phyloP scores from a whole-genome alignment of 1,140 invertebrate genomes.

The Euborellia annulipes region DNA sequence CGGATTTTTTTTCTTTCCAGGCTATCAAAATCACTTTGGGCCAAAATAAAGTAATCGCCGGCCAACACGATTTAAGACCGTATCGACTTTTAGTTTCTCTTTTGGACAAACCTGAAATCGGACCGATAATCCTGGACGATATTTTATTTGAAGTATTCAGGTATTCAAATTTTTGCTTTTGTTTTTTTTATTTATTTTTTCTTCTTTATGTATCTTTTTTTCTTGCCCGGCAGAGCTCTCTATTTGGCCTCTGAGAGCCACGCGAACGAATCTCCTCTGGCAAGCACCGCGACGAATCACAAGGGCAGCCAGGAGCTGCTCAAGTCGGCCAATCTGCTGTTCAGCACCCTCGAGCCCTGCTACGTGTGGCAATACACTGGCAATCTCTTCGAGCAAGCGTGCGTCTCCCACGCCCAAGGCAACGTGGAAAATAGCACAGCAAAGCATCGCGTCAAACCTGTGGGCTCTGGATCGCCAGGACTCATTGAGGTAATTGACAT shows the following conservation, averaged over 20 bases:
- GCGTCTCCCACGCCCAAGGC: constrained; percentile 22
- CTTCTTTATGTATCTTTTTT: neutral
- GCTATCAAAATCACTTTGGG: constrained; percentile 44
- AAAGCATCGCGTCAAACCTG: constrained; percentile 29
- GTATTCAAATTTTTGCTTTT: constrained; percentile 21
- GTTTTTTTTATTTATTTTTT: neutral
- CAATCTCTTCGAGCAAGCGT: constrained; percentile 47
- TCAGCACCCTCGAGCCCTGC: constrained; percentile 67
- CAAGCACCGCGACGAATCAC: constrained; percentile 8
- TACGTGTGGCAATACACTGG: constrained; percentile 79
- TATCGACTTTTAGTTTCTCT: constrained; percentile 76
- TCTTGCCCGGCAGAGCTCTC: constrained; percentile 1
- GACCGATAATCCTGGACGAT: constrained; percentile 67
- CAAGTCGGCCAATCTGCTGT: constrained; percentile 74
- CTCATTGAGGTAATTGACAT: constrained; percentile 40
- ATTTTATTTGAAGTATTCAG: constrained; percentile 76
- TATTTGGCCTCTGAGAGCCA: constrained; percentile 7
- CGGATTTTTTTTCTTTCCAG: constrained; percentile 15
- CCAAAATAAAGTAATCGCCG: constrained; percentile 36
- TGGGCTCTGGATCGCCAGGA: constrained; percentile 41
- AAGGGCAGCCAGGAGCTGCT: constrained; percentile 41
- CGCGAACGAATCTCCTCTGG: constrained; percentile 3
- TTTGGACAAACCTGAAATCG: constrained; percentile 80
- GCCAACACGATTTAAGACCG: constrained; percentile 54
- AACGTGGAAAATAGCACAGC: constrained; percentile 15